Percentiles rank a stretch among this genome's conserved stretches.
Evolutionary conservation across 2,113 vertebrate genomes (phyloP).

Genomic region (Pachyramphus minor): DNA sequence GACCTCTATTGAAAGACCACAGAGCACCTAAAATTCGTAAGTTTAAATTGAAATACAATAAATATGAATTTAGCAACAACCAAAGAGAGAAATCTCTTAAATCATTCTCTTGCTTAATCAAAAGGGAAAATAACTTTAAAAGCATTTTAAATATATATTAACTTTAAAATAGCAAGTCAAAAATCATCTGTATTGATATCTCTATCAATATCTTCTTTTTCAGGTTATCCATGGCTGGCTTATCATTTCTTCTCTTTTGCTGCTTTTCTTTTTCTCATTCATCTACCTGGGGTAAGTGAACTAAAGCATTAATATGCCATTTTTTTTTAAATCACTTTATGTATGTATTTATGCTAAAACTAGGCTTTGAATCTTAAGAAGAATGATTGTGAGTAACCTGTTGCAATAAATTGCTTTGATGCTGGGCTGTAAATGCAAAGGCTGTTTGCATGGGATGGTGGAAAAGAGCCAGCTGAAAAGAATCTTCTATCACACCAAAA

Average conservation of each 20-base stretch:
- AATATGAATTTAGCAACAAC: background rate
- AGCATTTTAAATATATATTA: background rate
- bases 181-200: background rate
- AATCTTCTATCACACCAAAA: background rate
- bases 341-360: background rate
- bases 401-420: background rate
- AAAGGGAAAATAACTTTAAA: background rate
- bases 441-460: background rate
- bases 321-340: background rate
- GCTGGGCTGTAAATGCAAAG: background rate
- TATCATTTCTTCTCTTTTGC: conserved; percentile 92
- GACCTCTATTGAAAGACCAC: background rate
- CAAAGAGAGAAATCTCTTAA: background rate
- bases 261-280: conserved; percentile 98
- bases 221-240: conserved; percentile 99
- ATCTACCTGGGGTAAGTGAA: conserved; percentile 95
- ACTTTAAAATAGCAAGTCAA: background rate
- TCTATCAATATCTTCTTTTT: background rate
- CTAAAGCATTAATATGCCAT: background rate
- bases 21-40: background rate
- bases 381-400: background rate
- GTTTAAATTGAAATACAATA: background rate
- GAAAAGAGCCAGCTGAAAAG: background rate
- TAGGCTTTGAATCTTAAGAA: background rate
- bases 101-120: background rate